A percentile compares a stretch with the other conserved stretches of the same genome.
These are phyloP conservation scores for Chloroclysta siterata DNA, from an alignment of 2,888 invertebrate genomes.

Conservation along the genomic window DNA sequence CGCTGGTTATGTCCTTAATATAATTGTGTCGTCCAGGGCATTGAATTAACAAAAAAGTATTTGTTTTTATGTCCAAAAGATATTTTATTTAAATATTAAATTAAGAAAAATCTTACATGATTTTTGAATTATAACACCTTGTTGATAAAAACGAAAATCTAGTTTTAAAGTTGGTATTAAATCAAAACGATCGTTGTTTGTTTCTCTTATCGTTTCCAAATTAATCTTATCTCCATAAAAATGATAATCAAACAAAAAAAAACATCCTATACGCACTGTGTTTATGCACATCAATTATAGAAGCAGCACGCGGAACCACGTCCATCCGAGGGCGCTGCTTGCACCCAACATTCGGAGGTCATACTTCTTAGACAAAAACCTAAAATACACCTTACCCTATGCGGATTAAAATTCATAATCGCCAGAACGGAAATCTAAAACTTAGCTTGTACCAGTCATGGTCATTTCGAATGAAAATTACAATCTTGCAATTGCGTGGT, in stretches of 20 bases:
- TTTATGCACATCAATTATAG: conserved; percentile 83
- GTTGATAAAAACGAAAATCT: too few relatives aligned
- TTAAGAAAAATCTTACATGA: too few relatives aligned
- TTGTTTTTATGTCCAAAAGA: too few relatives aligned
- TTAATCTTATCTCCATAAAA: not conserved
- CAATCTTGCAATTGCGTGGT: conserved; percentile 30
- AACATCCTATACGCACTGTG: conserved; percentile 65
- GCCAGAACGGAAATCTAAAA: not conserved
- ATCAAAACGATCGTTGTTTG: not conserved
- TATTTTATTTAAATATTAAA: too few relatives aligned
- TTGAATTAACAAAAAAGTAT: too few relatives aligned
- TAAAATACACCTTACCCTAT: conserved; percentile 17
- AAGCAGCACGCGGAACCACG: conserved; percentile 76
- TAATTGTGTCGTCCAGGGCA: too few relatives aligned
- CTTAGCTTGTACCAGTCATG: conserved; percentile 13
- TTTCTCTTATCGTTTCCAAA: not conserved
- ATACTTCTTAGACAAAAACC: conserved; percentile 35
- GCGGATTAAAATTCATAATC: conserved; percentile 2
- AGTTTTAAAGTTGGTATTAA: too few relatives aligned
- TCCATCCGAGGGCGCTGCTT: conserved; percentile 54
- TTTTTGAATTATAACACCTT: too few relatives aligned
- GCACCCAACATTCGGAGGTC: conserved; percentile 73
- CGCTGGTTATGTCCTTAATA: too few relatives aligned
- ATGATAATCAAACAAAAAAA: conserved; percentile 3
- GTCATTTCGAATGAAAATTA: conserved; percentile 29